Percentiles rank a stretch among this genome's conserved stretches.
These are phyloP conservation scores for Brachionus asplanchnoidis DNA, from an alignment of 1,140 invertebrate genomes.

Conservation along the genomic window DNA sequence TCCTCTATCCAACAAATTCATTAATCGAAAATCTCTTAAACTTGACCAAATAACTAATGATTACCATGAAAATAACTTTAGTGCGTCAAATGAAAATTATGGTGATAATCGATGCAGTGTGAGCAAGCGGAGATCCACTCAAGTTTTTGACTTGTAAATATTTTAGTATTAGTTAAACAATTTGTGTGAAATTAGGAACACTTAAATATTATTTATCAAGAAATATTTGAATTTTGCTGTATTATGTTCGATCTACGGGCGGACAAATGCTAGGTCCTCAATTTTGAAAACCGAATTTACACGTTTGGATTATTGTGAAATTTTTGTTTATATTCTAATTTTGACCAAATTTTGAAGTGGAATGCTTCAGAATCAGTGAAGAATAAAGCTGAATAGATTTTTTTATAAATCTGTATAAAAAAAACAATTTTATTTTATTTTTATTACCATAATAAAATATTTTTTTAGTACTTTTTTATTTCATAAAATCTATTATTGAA, in stretches of 20 bases:
- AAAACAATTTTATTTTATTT: slow-evolving; percentile 12
- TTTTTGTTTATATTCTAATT: neutral
- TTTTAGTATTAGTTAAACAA: slow-evolving; percentile 8
- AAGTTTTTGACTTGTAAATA: slow-evolving; percentile 26
- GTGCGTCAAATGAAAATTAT: neutral
- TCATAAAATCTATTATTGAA: neutral
- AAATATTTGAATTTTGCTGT: neutral
- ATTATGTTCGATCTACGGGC: neutral
- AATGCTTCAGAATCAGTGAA: neutral
- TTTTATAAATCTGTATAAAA: slow-evolving; percentile 25
- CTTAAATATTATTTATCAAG: neutral
- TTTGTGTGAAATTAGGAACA: neutral
- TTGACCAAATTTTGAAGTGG: neutral
- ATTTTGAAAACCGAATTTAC: neutral
- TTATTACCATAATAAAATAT: slow-evolving; percentile 28
- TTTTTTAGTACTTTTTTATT: neutral
- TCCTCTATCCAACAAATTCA: neutral
- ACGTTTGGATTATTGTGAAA: neutral
- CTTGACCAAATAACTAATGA: neutral
- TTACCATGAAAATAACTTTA: slow-evolving; percentile 1
- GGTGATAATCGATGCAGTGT: neutral
- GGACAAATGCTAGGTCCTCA: neutral
- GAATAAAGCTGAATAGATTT: neutral
- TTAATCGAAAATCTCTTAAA: neutral
- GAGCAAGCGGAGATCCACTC: neutral